phyloP scores from a whole-genome alignment of 2,797 vertebrate genomes.

The Rhinatrema bivittatum region DNA sequence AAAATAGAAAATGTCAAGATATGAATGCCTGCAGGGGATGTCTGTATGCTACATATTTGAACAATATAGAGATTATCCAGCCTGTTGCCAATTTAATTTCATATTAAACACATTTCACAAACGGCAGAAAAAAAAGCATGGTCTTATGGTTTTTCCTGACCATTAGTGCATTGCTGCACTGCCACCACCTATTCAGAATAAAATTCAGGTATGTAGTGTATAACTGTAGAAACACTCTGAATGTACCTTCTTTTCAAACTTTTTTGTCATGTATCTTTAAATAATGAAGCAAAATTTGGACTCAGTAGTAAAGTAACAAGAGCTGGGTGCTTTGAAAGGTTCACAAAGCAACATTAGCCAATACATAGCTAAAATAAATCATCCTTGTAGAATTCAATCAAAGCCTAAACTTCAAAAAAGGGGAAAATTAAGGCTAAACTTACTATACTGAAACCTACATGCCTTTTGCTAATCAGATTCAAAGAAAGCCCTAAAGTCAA shows the following conservation, averaged over 20 bases:
- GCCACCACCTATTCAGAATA: too few species aligned
- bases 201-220: too few species aligned
- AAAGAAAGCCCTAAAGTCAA: too few species aligned
- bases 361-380: slow-evolving; percentile 34
- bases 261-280: too few species aligned
- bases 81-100: slow-evolving; percentile 1
- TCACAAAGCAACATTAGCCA: slow-evolving; percentile 41
- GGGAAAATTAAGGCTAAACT: slow-evolving; percentile 10
- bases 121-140: too few species aligned
- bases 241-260: too few species aligned
- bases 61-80: slow-evolving; percentile 3
- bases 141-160: too few species aligned
- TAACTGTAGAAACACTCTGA: too few species aligned
- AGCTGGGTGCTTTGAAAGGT: slow-evolving; percentile 26
- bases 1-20: neutral
- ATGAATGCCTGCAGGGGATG: neutral
- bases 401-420: slow-evolving; percentile 30
- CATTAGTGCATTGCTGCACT: too few species aligned
- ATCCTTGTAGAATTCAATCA: slow-evolving; percentile 33
- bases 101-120: neutral
- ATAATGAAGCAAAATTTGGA: too few species aligned
- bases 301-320: slow-evolving; percentile 12
- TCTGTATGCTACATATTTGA: neutral
- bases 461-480: too few species aligned
- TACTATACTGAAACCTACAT: slow-evolving; percentile 23